These are phyloP conservation scores for Melanotaenia pygmaea DNA, from an alignment of 2,797 vertebrate species.

Conservation along the genomic window DNA sequence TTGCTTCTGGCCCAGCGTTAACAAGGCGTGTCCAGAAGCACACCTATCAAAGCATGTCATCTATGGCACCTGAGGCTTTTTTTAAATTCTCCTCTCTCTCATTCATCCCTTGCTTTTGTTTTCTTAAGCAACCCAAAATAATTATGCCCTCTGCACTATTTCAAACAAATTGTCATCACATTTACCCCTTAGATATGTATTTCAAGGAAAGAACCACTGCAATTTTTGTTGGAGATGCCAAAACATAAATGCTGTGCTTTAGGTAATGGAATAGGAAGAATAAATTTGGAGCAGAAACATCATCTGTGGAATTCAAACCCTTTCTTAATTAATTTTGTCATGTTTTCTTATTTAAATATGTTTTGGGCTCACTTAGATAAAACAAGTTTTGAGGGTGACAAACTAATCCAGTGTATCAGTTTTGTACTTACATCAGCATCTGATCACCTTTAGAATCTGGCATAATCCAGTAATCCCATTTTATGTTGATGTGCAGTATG, in stretches of 20 bases:
- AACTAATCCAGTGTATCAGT: constrained; percentile 31
- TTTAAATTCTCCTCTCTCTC: constrained; percentile 41
- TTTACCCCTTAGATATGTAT: constrained; percentile 73
- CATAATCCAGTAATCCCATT: not conserved
- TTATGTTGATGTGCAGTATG: not conserved
- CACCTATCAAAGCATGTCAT: constrained; percentile 72
- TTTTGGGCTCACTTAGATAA: constrained; percentile 32
- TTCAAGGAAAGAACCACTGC: constrained; percentile 69
- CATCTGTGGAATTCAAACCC: constrained; percentile 49
- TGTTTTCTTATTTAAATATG: constrained; percentile 38
- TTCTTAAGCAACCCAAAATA: constrained; percentile 72
- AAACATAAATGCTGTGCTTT: constrained; percentile 68
- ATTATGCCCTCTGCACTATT: constrained; percentile 71
- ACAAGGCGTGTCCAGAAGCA: constrained; percentile 56
- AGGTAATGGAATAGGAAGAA: constrained; percentile 69
- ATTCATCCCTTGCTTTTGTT: constrained; percentile 55
- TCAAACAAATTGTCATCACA: constrained; percentile 72
- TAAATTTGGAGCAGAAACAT: constrained; percentile 58
- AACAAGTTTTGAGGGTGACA: constrained; percentile 23
- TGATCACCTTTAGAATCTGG: not conserved
- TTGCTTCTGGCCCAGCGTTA: constrained; percentile 45
- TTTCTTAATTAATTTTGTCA: constrained; percentile 50
- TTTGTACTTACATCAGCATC: constrained; percentile 1
- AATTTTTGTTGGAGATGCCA: constrained; percentile 67
- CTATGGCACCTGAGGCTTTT: constrained; percentile 64